Evolutionary conservation across 2,888 invertebrate species (phyloP).

Genomic region (Drosophila neotestacea): DNA sequence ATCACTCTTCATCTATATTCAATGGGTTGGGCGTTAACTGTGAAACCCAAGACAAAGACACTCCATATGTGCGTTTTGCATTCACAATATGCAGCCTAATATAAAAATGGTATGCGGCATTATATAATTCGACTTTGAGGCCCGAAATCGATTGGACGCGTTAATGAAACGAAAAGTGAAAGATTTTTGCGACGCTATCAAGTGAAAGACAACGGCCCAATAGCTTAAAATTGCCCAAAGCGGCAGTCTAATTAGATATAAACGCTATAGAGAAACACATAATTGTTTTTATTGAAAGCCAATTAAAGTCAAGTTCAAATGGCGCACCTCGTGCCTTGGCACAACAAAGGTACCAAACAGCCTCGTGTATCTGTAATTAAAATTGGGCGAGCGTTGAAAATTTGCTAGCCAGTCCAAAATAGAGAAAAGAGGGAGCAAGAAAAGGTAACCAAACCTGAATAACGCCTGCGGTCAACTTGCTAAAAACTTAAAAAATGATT

Average conservation of each 20-base stretch:
- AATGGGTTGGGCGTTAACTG: constrained; percentile 46
- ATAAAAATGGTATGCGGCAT: constrained; percentile 45
- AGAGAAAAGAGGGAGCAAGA: constrained; percentile 6
- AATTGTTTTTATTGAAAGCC: constrained; percentile 74
- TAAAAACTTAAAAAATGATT: constrained; percentile 23
- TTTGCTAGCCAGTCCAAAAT: constrained; percentile 28
- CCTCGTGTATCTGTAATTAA: constrained; percentile 66
- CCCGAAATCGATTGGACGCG: constrained; percentile 65
- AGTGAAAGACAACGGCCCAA: constrained; percentile 47
- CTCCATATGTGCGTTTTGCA: constrained; percentile 45
- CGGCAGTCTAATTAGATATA: constrained; percentile 55
- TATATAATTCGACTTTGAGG: constrained; percentile 51
- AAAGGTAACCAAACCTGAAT: constrained; percentile 16
- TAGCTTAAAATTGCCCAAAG: constrained; percentile 24
- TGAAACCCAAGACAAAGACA: constrained; percentile 26
- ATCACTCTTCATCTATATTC: constrained; percentile 1
- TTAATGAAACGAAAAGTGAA: constrained; percentile 74
- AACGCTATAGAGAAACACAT: constrained; percentile 46
- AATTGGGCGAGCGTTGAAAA: constrained; percentile 72
- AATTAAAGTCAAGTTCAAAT: constrained; percentile 79
- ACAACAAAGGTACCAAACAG: constrained; percentile 44
- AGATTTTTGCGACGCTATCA: constrained; percentile 47
- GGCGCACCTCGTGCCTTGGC: constrained; percentile 63
- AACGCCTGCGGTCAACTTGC: constrained; percentile 31
- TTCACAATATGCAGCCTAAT: constrained; percentile 40